These are phyloP conservation scores for Camponotus vicinus DNA, from an alignment of 1,140 invertebrate genomes.

Conservation along the genomic window DNA sequence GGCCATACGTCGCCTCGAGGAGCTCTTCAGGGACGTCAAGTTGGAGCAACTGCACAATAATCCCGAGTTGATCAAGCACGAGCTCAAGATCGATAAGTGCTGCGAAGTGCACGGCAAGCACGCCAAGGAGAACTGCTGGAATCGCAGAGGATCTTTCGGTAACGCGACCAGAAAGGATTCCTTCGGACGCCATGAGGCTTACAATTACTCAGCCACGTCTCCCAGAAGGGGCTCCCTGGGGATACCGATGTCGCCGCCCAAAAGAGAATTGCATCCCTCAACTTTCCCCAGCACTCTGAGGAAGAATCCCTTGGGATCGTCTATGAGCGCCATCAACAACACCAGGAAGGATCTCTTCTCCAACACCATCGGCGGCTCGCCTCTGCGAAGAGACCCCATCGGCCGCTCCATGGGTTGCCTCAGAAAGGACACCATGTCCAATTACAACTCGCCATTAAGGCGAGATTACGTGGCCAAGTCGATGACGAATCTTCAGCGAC, in stretches of 20 bases:
- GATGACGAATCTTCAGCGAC: constrained; percentile 81
- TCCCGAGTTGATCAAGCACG: constrained; percentile 86
- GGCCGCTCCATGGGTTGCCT: constrained; percentile 86
- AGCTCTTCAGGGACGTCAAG: constrained; percentile 89
- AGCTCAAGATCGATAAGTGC: constrained; percentile 86
- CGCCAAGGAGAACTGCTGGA: constrained; percentile 86
- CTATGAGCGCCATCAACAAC: constrained; percentile 84
- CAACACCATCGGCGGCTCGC: constrained; percentile 65
- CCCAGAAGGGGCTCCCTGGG: constrained; percentile 87
- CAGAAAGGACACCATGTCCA: constrained; percentile 85
- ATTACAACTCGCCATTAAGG: constrained; percentile 85
- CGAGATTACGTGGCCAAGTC: constrained; percentile 84
- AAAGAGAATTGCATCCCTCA: constrained; percentile 89
- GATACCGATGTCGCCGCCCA: constrained; percentile 86
- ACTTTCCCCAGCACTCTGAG: constrained; percentile 89
- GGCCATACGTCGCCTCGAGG: constrained; percentile 90
- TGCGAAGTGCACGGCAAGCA: constrained; percentile 91
- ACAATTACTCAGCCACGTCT: constrained; percentile 63
- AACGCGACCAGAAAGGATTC: constrained; percentile 76
- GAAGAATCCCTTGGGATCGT: constrained; percentile 87
- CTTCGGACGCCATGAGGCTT: constrained; percentile 73
- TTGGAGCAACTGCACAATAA: constrained; percentile 85
- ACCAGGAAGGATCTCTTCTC: constrained; percentile 77
- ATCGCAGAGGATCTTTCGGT: constrained; percentile 87
- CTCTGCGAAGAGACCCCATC: constrained; percentile 78